phyloP scores from a whole-genome alignment of 1,140 invertebrate genomes.

The Drosophila guanche region DNA sequence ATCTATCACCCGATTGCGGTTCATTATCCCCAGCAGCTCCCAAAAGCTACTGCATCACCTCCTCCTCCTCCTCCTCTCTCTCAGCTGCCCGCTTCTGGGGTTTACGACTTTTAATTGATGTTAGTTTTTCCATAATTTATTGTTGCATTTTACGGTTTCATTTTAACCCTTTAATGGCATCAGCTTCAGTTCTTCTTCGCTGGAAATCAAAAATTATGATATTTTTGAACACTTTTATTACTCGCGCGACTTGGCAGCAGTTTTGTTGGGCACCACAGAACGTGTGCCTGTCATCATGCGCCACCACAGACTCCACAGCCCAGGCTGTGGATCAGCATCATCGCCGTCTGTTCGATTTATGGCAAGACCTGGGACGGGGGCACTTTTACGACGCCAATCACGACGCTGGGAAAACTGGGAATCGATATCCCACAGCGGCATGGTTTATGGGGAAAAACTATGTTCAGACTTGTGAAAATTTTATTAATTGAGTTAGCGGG shows the following conservation, averaged over 20 bases:
- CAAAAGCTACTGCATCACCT: conserved; percentile 47
- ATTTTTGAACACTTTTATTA: conserved; percentile 79
- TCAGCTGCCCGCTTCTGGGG: conserved; percentile 25
- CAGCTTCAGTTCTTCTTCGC: conserved; percentile 52
- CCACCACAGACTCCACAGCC: neutral
- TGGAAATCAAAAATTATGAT: conserved; percentile 78
- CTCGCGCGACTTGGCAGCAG: neutral
- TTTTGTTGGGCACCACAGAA: conserved; percentile 41
- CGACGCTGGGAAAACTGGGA: conserved; percentile 24
- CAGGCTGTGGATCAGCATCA: conserved; percentile 18
- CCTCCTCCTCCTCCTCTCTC: neutral
- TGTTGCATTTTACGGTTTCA: conserved; percentile 75
- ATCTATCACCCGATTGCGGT: conserved; percentile 66
- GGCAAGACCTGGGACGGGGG: conserved; percentile 23
- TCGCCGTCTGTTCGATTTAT: conserved; percentile 63
- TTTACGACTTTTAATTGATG: conserved; percentile 81
- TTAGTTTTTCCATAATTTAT: conserved; percentile 82
- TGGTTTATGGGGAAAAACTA: conserved; percentile 18
- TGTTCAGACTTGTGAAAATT: conserved; percentile 37
- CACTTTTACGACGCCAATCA: conserved; percentile 34
- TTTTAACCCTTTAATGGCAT: conserved; percentile 76
- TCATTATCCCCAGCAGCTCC: conserved; percentile 39
- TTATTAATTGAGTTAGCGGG: conserved; percentile 48
- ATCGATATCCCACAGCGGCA: conserved; percentile 30
- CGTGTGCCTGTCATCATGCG: conserved; percentile 50